These are phyloP conservation scores for Hypomesus transpacificus DNA, from an alignment of 2,113 vertebrate species.

Conservation along the genomic window DNA sequence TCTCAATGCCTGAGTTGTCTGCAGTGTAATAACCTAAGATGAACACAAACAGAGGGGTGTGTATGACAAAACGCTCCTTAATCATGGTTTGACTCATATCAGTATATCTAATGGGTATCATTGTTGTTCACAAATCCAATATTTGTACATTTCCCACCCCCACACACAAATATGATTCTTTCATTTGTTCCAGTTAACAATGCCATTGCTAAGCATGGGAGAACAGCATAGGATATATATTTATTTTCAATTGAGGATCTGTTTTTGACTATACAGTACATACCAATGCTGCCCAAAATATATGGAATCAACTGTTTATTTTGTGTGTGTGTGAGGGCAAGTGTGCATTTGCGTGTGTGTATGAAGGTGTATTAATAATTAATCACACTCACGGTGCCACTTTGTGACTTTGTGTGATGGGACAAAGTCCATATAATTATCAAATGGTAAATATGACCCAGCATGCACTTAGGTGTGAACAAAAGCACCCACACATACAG, in stretches of 20 bases:
- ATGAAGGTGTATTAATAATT: slow-evolving; percentile 63
- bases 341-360: slow-evolving; percentile 6
- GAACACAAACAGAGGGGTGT: slow-evolving; percentile 51
- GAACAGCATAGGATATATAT: too few relatives aligned
- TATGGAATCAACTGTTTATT: slow-evolving; percentile 1
- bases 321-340: slow-evolving; percentile 2
- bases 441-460: slow-evolving; percentile 52
- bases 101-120: slow-evolving; percentile 34
- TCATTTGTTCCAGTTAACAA: neutral
- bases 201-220: neutral
- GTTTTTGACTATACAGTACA: neutral
- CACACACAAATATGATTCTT: neutral
- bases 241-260: too few relatives aligned
- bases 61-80: slow-evolving; percentile 40
- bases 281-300: neutral
- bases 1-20: slow-evolving; percentile 66
- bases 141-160: neutral
- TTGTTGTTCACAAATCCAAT: slow-evolving; percentile 6
- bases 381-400: slow-evolving; percentile 44
- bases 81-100: slow-evolving; percentile 42
- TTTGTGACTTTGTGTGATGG: slow-evolving; percentile 35
- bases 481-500: slow-evolving; percentile 24
- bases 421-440: slow-evolving; percentile 66
- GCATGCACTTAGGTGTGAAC: slow-evolving; percentile 40
- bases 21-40: slow-evolving; percentile 56